phyloP scores from a whole-genome alignment of 2,113 vertebrate genomes.

The Sceloporus tristichus region DNA sequence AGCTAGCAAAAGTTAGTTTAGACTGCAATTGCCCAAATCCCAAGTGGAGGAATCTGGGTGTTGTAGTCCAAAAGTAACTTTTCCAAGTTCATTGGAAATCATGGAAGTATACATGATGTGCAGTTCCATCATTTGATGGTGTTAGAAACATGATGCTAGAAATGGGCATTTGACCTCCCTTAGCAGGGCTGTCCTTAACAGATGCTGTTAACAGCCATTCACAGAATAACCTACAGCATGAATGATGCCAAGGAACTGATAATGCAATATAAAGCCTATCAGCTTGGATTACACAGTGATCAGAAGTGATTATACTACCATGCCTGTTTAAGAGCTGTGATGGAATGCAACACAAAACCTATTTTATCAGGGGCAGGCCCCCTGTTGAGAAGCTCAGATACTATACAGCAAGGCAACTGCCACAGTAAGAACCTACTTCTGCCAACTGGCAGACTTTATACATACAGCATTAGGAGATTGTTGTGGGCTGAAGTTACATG shows the following conservation, averaged over 20 bases:
- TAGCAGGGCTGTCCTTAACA: not conserved
- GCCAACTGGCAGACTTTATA: not conserved
- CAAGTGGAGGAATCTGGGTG: no score
- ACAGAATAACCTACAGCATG: not conserved
- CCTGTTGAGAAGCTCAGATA: not conserved
- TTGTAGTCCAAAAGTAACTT: no score
- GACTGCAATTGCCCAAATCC: no score
- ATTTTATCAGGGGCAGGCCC: not conserved
- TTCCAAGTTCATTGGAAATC: not conserved
- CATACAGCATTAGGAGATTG: not conserved
- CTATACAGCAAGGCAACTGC: not conserved
- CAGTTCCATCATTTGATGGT: not conserved
- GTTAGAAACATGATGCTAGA: not conserved
- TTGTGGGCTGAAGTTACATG: not conserved
- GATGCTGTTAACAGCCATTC: not conserved
- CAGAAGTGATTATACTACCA: not conserved
- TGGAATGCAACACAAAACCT: not conserved
- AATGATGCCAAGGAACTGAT: not conserved
- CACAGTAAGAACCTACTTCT: not conserved
- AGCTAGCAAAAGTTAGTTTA: no score
- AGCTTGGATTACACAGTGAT: not conserved
- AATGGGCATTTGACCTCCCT: not conserved
- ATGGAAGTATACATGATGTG: not conserved
- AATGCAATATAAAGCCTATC: not conserved
- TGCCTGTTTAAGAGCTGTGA: not conserved